Percentiles rank a stretch among this genome's conserved stretches.
Evolutionary conservation across 1,140 invertebrate species (phyloP).

Genomic region (Brachionus koreanus): DNA sequence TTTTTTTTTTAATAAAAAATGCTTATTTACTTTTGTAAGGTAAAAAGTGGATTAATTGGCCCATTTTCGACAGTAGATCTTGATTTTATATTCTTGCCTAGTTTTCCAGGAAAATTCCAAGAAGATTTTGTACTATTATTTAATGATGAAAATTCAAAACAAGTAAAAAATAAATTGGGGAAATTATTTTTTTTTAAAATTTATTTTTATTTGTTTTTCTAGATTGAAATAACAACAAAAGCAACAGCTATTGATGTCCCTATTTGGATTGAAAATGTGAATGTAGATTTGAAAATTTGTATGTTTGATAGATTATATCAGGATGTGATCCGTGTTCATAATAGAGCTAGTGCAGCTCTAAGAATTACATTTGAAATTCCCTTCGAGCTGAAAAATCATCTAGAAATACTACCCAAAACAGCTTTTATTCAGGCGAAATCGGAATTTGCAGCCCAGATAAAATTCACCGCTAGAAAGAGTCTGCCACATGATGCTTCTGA

Average conservation of each 20-base stretch:
- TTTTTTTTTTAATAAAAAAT: background rate
- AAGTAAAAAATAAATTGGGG: background rate
- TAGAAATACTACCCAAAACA: constrained; percentile 57
- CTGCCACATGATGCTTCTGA: constrained; percentile 52
- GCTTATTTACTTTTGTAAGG: background rate
- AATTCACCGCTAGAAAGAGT: constrained; percentile 56
- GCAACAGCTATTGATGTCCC: constrained; percentile 58
- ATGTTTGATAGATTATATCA: constrained; percentile 58
- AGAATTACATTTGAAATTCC: constrained; percentile 55
- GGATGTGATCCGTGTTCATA: constrained; percentile 51
- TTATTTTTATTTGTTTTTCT: background rate
- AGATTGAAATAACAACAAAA: constrained; percentile 51
- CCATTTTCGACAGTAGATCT: constrained; percentile 5
- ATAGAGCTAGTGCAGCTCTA: constrained; percentile 55
- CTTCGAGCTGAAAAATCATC: constrained; percentile 53
- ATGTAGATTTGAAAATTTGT: constrained; percentile 57
- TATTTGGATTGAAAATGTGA: constrained; percentile 56
- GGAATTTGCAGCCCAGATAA: constrained; percentile 57
- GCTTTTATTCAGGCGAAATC: constrained; percentile 59
- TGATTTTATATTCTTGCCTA: background rate
- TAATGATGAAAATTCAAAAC: constrained; percentile 19
- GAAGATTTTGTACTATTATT: constrained; percentile 37
- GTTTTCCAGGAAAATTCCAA: constrained; percentile 26
- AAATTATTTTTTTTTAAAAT: too few relatives aligned
- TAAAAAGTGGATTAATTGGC: constrained; percentile 8